Evolutionary conservation across 2,888 invertebrate genomes (phyloP), one percentile per base, ranked within the genome.

Genomic region (Cerceris ruficornis): DNA sequence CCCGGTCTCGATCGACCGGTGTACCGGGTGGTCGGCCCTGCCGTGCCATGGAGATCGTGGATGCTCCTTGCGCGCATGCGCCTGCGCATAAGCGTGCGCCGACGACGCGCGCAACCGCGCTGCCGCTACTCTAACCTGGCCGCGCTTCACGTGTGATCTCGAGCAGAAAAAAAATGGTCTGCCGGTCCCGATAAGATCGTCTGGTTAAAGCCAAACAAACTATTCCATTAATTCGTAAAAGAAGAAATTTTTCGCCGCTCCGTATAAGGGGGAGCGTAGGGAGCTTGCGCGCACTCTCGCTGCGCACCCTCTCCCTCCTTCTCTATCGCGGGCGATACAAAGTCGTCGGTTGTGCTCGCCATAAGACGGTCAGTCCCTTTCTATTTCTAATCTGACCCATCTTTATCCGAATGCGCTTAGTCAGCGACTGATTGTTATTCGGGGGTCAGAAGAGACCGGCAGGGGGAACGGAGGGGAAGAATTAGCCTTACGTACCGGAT

Each of bases 151-250:
- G 86, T 82, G 86, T 79, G 85, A 85, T 83, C 75, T 78, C 83
- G 77, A 83, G 85, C 85, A 85, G 85, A 83, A 86, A 85, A 80
- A 85, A 85, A 85, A 85, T 85, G 84, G 84, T 84, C 85, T 80
- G 68, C 80, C 83, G 83, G 73, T 43, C 78, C 65, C 82, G 85
- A 85, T 85, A 85, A 85, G 81, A 85, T 85, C 85, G 85, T 83
- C 85, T 85, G 81, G 76, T 81, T 81, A 78, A 85, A 83, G 82
- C 80, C 85, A 85, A 85, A 85, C 85, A 85, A 85, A 85, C 85
- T 85, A 83, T 85, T 85, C 83, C 85, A 85, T 85, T 85, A 85
- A 85, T 82, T 85, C 81, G 83, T 75, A 79, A 83, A 81, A 80
- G 84, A 84, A 82, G 84, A 82, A 83, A 81, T 77, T 83, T 83